Evolutionary conservation across 2,113 vertebrate species (phyloP), one percentile per base, ranked within the genome.

Genomic region (Carassius gibelio): DNA sequence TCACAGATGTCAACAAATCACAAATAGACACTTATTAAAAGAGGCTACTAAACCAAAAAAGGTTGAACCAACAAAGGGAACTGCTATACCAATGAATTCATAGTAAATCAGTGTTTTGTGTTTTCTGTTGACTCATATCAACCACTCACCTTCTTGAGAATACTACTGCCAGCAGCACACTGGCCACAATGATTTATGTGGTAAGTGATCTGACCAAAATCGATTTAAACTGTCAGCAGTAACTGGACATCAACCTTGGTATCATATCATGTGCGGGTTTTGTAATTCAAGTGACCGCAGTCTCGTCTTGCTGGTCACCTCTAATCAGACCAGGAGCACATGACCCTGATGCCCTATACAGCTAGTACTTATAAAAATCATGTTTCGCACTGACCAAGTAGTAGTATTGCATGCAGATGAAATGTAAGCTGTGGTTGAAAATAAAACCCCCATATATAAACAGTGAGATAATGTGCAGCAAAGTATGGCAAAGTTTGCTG

Each of bases 221-320:
- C 89, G 94, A 95, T 94, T 89, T 82, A 82, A 90, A 92, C 91
- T 94, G 93, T 95, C 94, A 94, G 93, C 94, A 93, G 88, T 91
- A 94, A 94, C 94, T 91, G 94, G 93, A 93, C 93, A 90, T 93
- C 94, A 93, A 94, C 93, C 93, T 93, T 91, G 91, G 90, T 90
- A 90, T 90, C 87, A 92, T 92, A 94, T 95, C 94, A 89, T 91
- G 90, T 91, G 92, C 88, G 85, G 91, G 91, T 90, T 91, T 90
- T 77, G 91, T 92, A 92, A 92, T 90, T 86, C 87, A 93, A 88
- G 90, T 92, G 93, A 94, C 93, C 93, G 91, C 93, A 95, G 93
- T 89, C 92, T 93, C 91, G 89, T 91, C 92, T 89, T 87, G 88
- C 88, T 90, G 91, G 89, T 94, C 93, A 92, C 92, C 93, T 93